Evolutionary conservation across 2,797 vertebrate genomes (phyloP), one percentile per base, ranked within the genome.

Genomic region (Delichon dasypus): DNA sequence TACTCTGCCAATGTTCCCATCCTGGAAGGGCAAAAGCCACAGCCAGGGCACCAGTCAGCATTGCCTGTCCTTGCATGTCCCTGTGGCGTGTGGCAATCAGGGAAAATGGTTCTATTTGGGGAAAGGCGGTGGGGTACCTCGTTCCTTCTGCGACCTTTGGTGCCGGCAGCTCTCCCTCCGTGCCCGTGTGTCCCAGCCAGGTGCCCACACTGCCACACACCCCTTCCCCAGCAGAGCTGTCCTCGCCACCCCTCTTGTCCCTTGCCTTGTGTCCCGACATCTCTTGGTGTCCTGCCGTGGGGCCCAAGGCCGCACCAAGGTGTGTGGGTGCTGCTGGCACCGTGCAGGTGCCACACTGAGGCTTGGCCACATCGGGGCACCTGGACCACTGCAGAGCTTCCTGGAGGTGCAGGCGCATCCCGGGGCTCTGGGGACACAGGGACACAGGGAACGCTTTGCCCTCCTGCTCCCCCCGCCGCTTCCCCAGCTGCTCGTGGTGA

Each of bases 121-220:
- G 88, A 85, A 80, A 42, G 80, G 38, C 32, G 16, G 1, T 17
- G 5, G 9, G 85, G 53, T 47, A 57, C 32, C 23, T 60, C 1
- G 2, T 21, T 60, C 25, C 62, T 80, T 71, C 61, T 47, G 79
- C 65, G 47, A 48, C 8, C 25, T 61, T 18, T 2, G 4, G 19
- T 23, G 21, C 20, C n/a, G 64, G 84, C 67, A 51, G 53, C 38
- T 76, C 8, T 76, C 60, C 54, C 40, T 11, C n/a, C 13, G 8
- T 10, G 22, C 19, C 34, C 26, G 2, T 2, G 3, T 6, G 16
- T 64, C 27, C 40, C 66, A 47, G 44, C 23, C 20, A 38, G 38
- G n/a, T 55, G n/a, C 42, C 50, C 5, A 0, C 7, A 2, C 61
- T 68, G 66, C 25, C 3, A 2, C 5, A 5, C 1, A 3, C 4